Evolutionary conservation across 2,888 invertebrate species (phyloP).

Genomic region (Limnephilus marmoratus): DNA sequence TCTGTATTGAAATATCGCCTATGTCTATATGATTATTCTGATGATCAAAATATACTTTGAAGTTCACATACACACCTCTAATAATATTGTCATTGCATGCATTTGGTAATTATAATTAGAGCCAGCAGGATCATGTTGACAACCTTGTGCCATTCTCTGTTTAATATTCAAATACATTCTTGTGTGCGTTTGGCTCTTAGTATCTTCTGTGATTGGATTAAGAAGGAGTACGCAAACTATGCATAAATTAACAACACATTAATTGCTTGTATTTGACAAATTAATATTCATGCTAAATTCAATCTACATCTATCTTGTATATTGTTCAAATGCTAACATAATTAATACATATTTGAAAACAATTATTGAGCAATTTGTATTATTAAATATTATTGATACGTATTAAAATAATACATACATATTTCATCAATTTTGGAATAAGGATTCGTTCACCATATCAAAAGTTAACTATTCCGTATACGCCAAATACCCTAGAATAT

Average conservation of each 20-base stretch:
- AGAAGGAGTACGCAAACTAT: slow-evolving; percentile 9
- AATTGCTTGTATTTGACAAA: neutral
- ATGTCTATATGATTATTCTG: neutral
- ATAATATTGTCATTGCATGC: neutral
- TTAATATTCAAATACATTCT: slow-evolving; percentile 26
- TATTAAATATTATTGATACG: neutral
- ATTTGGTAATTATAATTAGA: slow-evolving; percentile 13
- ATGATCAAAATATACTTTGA: neutral
- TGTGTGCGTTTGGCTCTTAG: neutral
- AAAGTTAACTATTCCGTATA: no score
- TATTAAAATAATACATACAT: no score
- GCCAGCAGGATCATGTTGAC: neutral
- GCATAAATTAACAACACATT: slow-evolving; percentile 4
- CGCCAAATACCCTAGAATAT: no score
- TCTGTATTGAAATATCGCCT: neutral
- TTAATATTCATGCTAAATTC: slow-evolving; percentile 15
- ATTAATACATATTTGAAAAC: neutral
- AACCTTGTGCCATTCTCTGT: slow-evolving; percentile 23
- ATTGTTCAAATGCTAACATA: neutral
- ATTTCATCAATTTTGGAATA: no score
- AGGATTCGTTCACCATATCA: no score
- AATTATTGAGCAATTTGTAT: neutral
- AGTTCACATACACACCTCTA: neutral
- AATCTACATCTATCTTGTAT: neutral
- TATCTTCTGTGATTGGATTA: neutral